phyloP scores from a whole-genome alignment of 2,113 vertebrate species.

The Pantherophis guttatus region DNA sequence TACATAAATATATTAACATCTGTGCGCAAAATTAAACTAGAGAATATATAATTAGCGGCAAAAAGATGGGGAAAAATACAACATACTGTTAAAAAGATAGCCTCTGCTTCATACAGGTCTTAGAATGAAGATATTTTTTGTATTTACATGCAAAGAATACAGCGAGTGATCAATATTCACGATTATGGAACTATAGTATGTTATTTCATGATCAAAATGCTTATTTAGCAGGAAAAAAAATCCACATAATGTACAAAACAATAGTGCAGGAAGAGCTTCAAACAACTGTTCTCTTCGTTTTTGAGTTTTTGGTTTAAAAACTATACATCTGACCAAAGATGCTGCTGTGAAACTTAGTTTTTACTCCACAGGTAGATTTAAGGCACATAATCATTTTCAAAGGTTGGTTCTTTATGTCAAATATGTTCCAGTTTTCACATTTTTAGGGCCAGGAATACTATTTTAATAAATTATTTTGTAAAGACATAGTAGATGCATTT shows the following conservation, averaged over 20 bases:
- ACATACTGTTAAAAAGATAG: slow-evolving; percentile 70
- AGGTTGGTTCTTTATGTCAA: slow-evolving; percentile 71
- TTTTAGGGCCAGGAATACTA: slow-evolving; percentile 58
- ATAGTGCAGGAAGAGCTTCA: slow-evolving; percentile 72
- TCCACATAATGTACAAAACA: slow-evolving; percentile 68
- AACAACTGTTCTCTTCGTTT: slow-evolving; percentile 75
- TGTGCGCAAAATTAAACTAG: slow-evolving; percentile 71
- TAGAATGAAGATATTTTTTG: slow-evolving; percentile 56
- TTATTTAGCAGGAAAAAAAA: slow-evolving; percentile 63
- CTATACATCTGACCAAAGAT: slow-evolving; percentile 71
- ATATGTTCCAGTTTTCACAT: slow-evolving; percentile 71
- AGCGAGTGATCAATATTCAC: slow-evolving; percentile 70
- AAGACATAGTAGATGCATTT: slow-evolving; percentile 25
- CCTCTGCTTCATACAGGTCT: slow-evolving; percentile 61
- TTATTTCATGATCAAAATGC: slow-evolving; percentile 67
- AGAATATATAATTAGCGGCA: slow-evolving; percentile 60
- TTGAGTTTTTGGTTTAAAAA: slow-evolving; percentile 78
- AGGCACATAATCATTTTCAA: slow-evolving; percentile 80
- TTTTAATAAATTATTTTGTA: slow-evolving; percentile 51
- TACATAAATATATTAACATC: slow-evolving; percentile 73
- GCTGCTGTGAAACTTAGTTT: slow-evolving; percentile 73
- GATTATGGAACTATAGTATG: slow-evolving; percentile 73
- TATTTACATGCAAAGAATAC: slow-evolving; percentile 64
- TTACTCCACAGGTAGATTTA: slow-evolving; percentile 74
- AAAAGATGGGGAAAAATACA: slow-evolving; percentile 70